Evolutionary conservation across 2,888 invertebrate species (phyloP).

Genomic region (Nemapogon koenigi): DNA sequence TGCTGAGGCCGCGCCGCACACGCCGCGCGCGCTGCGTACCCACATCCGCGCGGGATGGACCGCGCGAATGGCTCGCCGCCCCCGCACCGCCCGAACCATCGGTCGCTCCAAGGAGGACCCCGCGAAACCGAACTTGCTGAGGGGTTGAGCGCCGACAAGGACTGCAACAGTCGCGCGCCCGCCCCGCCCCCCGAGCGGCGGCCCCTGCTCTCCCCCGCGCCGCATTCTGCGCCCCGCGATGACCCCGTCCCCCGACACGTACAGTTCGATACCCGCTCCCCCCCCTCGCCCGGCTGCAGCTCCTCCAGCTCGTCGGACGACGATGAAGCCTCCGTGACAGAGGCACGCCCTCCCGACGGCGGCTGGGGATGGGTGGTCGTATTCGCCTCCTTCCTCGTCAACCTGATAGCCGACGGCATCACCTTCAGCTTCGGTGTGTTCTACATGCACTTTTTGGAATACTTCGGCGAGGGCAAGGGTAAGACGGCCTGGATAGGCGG

Average conservation of each 20-base stretch:
- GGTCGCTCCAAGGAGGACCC: slow-evolving; percentile 56
- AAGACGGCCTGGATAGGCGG: slow-evolving; percentile 92
- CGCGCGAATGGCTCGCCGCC: slow-evolving; percentile 48
- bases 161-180: too few species aligned
- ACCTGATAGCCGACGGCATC: slow-evolving; percentile 90
- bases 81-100: slow-evolving; percentile 40
- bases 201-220: too few species aligned
- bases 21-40: slow-evolving; percentile 44
- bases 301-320: slow-evolving; percentile 67
- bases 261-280: slow-evolving; percentile 62
- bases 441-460: slow-evolving; percentile 82
- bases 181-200: too few species aligned
- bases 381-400: slow-evolving; percentile 86
- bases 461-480: slow-evolving; percentile 84
- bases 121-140: slow-evolving; percentile 34
- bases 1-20: slow-evolving; percentile 48
- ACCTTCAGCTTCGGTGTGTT: slow-evolving; percentile 93
- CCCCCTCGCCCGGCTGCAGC: slow-evolving; percentile 44
- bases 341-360: slow-evolving; percentile 82
- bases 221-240: too few species aligned
- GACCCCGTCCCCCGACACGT: too few species aligned
- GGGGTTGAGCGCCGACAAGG: slow-evolving; percentile 12
- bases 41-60: slow-evolving; percentile 51
- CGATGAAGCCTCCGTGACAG: slow-evolving; percentile 68
- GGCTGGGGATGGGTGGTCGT: slow-evolving; percentile 96